Percentiles rank a stretch among this genome's conserved stretches.
phyloP scores from a whole-genome alignment of 2,888 invertebrate species.

The Schizaphis graminum region DNA sequence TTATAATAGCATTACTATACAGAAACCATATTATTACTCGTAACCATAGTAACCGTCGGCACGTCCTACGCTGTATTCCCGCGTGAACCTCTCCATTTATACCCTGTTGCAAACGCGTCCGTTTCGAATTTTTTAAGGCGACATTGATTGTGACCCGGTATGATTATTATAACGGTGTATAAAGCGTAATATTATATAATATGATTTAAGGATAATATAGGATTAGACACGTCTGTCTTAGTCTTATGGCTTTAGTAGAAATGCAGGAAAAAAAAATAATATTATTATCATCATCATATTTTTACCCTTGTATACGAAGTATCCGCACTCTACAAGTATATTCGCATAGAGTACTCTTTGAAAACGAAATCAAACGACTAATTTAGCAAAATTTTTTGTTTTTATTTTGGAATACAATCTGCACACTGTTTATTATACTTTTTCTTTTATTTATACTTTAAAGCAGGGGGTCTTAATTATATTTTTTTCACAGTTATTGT shows the following conservation, averaged over 20 bases:
- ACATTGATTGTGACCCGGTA: background rate
- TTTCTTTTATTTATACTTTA: background rate
- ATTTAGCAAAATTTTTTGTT: too few relatives aligned
- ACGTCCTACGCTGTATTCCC: background rate
- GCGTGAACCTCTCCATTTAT: background rate
- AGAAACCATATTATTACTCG: conserved; percentile 25
- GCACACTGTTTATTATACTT: background rate
- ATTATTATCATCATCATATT: background rate
- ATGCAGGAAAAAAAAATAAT: background rate
- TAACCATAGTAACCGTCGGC: conserved; percentile 9
- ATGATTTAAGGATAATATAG: conserved; percentile 15
- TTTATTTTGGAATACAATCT: background rate
- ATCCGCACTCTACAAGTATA: background rate
- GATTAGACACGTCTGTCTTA: background rate
- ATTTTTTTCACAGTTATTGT: too few relatives aligned
- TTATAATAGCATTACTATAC: conserved; percentile 19
- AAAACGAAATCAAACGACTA: background rate
- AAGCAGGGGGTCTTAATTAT: too few relatives aligned
- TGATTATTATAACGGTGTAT: background rate
- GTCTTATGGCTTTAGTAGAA: background rate
- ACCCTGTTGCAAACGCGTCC: background rate
- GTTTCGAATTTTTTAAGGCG: conserved; percentile 35
- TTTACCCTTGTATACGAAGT: background rate
- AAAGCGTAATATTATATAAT: background rate
- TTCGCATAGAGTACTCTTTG: background rate